Evolutionary conservation across 2,113 vertebrate genomes (phyloP).

Genomic region (Myrmecobius fasciatus): DNA sequence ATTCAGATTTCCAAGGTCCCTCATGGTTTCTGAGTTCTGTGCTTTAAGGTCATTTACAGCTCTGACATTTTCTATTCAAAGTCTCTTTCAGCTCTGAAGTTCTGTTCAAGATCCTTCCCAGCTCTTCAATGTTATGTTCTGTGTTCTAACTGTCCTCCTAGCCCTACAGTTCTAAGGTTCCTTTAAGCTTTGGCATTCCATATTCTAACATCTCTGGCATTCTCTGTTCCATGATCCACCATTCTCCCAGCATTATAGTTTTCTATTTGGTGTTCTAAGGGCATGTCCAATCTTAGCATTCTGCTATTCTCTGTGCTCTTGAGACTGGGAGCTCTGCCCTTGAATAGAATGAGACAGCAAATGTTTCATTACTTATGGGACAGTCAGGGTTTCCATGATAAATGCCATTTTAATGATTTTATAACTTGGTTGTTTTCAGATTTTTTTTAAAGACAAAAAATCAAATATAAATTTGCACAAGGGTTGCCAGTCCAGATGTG

Average conservation of each 20-base stretch:
- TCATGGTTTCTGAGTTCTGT: background rate
- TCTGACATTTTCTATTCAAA: background rate
- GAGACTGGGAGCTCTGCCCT: fast-evolving
- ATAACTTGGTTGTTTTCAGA: slow-evolving; percentile 55
- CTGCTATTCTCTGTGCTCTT: fast-evolving
- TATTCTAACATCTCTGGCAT: background rate
- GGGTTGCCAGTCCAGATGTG: slow-evolving; percentile 71
- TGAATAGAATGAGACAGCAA: background rate
- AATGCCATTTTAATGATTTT: slow-evolving; percentile 64
- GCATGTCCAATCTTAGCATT: fast-evolving
- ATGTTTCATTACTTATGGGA: slow-evolving; percentile 24
- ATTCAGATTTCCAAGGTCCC: background rate
- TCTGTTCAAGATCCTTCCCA: too few relatives aligned
- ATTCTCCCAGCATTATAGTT: background rate
- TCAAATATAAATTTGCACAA: slow-evolving; percentile 65
- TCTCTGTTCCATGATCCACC: background rate
- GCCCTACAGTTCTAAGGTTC: too few relatives aligned
- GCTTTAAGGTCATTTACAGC: background rate
- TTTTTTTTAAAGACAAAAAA: slow-evolving; percentile 43
- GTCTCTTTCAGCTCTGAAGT: background rate
- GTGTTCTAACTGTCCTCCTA: background rate
- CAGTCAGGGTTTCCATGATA: slow-evolving; percentile 59
- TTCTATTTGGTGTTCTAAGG: background rate
- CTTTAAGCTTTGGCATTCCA: background rate
- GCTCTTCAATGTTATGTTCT: background rate